Base-by-base conservation (phyloP, 2,113 vertebrate genomes). In the Scortum barcoo region DNA sequence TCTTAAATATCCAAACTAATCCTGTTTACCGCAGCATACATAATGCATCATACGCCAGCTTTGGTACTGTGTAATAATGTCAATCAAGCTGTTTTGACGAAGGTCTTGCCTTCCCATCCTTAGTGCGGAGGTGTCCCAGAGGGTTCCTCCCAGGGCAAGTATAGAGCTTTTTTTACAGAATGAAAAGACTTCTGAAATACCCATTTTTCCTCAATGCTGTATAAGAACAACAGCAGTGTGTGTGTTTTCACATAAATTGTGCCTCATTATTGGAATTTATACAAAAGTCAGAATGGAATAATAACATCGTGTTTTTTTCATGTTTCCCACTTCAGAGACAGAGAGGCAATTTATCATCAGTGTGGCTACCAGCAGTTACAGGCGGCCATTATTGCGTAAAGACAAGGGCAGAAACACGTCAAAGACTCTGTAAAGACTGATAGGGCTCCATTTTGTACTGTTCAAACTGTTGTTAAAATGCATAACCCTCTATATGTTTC, bases 1-100 rank as follows among this genome's bases (percentile, higher is more conserved):
- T 70, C 30, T 70, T 38, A n/a, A 33, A 53, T 38, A 68, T 68
- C 11, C 28, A 69, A 22, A 16, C 46, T 53, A 53, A 53, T 53
- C 66, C 30, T n/a, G 66, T 68, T 33, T 22, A 68, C 46, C 51
- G 46, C 13, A 44, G 12, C 28, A 7, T 30, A 50, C 17, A 4
- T 44, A 65, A 50, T 67, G 24, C 33, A 28, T 3, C 19, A 57
- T 13, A 28, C 10, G 4, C 12, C 71, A 33, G 40, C 20, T n/a
- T 60, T 33, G 71, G 40, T 75, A 7, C 44, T 38, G 72, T 53
- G 33, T 40, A 19, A 26, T 28, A 13, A 53, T 54, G n/a, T 65
- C 46, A 76, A 16, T 46, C 38, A 56, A 12, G 74, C 24, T 24
- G 19, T 46, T 44, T 33, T 30, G 8, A 63, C 5, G 7, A 26